A percentile compares a stretch with the other conserved stretches of the same genome.
These are phyloP conservation scores for Eupithecia tripunctaria DNA, from an alignment of 2,888 invertebrate species.

Conservation along the genomic window DNA sequence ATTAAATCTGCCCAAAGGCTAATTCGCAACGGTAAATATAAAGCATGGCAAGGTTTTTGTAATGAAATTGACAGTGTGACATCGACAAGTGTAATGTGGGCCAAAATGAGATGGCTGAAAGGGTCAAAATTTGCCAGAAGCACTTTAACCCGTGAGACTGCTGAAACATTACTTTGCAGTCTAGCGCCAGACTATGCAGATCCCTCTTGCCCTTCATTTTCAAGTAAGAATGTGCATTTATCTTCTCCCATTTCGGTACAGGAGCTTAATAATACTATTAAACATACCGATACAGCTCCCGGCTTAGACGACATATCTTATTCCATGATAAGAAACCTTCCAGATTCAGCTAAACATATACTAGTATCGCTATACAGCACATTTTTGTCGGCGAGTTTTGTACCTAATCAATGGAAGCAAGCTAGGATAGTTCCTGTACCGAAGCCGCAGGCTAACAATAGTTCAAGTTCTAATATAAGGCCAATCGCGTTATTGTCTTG, in stretches of 20 bases:
- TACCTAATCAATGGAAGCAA: neutral
- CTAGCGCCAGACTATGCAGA: neutral
- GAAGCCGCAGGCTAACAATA: neutral
- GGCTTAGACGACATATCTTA: neutral
- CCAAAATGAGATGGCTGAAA: neutral
- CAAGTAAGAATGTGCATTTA: neutral
- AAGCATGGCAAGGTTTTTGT: neutral
- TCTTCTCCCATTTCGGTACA: neutral
- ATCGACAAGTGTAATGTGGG: neutral
- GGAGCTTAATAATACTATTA: neutral
- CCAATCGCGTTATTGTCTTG: neutral
- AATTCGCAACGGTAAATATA: neutral
- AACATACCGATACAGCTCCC: neutral
- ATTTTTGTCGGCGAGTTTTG: neutral
- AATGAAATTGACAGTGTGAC: neutral
- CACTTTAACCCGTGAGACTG: neutral
- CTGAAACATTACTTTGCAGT: neutral
- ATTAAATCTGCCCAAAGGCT: neutral
- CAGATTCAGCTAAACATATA: neutral
- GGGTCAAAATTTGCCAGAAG: neutral
- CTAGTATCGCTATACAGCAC: too few species aligned
- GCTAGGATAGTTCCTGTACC: neutral
- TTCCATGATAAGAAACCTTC: neutral
- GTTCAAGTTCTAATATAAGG: neutral
- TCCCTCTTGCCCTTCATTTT: neutral